Conservation (phyloP, 2,888 invertebrate species). For the Sceliomorpha sp. region DNA sequence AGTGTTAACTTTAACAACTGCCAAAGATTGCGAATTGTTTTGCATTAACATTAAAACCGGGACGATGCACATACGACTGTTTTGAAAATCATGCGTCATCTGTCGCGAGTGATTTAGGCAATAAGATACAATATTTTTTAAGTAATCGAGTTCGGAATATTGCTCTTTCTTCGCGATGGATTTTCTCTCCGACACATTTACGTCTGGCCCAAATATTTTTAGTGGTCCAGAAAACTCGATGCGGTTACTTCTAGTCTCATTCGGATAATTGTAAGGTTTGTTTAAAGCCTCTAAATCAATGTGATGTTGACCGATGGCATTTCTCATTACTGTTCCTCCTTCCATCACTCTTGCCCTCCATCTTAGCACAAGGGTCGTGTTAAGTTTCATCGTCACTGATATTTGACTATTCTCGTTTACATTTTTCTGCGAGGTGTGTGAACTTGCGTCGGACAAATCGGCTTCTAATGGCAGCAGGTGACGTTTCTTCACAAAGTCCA, state of each 20-base stretch:
- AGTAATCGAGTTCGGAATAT: conserved; percentile 67
- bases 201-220: conserved; percentile 77
- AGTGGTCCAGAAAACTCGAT: conserved; percentile 71
- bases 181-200: conserved; percentile 76
- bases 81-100: conserved; percentile 84
- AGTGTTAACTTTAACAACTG: conserved; percentile 85
- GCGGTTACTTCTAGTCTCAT: conserved; percentile 69
- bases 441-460: conserved; percentile 59
- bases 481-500: conserved; percentile 81
- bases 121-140: conserved; percentile 70
- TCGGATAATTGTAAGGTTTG: conserved; percentile 81
- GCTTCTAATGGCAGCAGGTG: conserved; percentile 68
- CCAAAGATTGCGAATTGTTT: conserved; percentile 84
- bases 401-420: conserved; percentile 53
- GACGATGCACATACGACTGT: conserved; percentile 84
- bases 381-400: conserved; percentile 65
- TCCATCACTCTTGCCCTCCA: conserved; percentile 83
- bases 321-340: conserved; percentile 81
- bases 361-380: conserved; percentile 75
- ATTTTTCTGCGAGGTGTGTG: conserved; percentile 58
- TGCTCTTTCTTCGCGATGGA: conserved; percentile 56
- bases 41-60: conserved; percentile 86
- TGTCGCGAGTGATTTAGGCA: conserved; percentile 66
- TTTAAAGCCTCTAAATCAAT: conserved; percentile 84
- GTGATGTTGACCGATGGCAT: conserved; percentile 86